These are phyloP conservation scores for Tenualosa thibaudeaui DNA, from an alignment of 2,797 vertebrate species.

Conservation along the genomic window DNA sequence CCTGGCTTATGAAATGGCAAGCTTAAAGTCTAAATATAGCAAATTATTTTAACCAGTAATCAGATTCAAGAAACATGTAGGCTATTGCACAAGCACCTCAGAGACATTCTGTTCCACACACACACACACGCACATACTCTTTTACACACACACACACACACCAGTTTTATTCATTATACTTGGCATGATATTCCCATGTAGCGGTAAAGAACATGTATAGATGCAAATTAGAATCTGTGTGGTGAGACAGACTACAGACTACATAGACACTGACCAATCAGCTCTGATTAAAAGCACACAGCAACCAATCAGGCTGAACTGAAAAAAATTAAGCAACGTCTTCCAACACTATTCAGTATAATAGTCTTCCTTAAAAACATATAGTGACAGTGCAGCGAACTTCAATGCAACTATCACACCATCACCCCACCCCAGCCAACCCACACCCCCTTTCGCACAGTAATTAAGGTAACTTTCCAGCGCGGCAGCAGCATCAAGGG, in stretches of 20 bases:
- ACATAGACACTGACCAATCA: not conserved
- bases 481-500: conserved; percentile 47
- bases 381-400: not conserved
- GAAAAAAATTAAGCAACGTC: not conserved
- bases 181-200: not conserved
- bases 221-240: not conserved
- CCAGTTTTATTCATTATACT: not conserved
- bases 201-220: not conserved
- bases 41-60: conserved; percentile 25
- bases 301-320: not conserved
- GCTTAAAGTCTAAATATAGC: conserved; percentile 31
- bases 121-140: not conserved
- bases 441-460: not conserved
- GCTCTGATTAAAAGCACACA: not conserved
- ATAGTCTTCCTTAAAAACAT: not conserved
- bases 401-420: not conserved
- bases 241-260: not conserved
- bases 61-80: conserved; percentile 10
- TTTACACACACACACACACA: not conserved
- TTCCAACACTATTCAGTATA: not conserved
- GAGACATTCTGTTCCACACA: conserved; percentile 19
- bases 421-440: not conserved
- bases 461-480: conserved; percentile 58
- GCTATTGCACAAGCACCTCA: conserved; percentile 14
- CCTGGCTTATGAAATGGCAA: conserved; percentile 37